A percentile compares a stretch with the other conserved stretches of the same genome.
Conservation (phyloP, 2,113 vertebrate genomes). For the Zosterops pallidus region DNA sequence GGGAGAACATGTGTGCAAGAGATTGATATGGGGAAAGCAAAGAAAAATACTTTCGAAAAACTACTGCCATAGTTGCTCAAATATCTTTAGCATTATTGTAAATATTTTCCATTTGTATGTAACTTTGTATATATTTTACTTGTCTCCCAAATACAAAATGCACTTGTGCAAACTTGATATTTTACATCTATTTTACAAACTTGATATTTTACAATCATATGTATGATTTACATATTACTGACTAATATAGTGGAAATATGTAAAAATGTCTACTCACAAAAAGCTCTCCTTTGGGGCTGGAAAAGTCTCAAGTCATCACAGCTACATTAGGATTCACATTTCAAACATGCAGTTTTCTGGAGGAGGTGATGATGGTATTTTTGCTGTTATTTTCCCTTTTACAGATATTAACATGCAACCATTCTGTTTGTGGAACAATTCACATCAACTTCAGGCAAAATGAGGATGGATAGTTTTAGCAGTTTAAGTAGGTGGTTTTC, state of each 20-base stretch:
- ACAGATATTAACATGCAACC: background rate
- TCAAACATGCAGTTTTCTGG: background rate
- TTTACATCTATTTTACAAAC: background rate
- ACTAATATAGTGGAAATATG: background rate
- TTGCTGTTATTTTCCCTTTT: background rate
- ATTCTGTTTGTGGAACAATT: background rate
- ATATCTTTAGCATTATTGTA: background rate
- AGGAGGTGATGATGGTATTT: background rate
- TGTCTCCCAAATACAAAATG: background rate
- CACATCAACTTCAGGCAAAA: background rate
- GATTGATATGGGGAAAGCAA: background rate
- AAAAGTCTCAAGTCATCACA: background rate
- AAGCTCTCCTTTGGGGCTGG: background rate
- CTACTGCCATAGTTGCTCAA: background rate
- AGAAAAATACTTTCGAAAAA: background rate
- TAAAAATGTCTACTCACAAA: background rate
- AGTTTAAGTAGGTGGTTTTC: background rate
- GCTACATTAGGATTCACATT: background rate
- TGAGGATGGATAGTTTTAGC: background rate
- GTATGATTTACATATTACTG: background rate
- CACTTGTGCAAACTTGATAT: background rate
- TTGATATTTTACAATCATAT: background rate
- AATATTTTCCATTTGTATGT: background rate
- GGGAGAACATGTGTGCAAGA: background rate
- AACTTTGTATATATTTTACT: background rate